phyloP scores from a whole-genome alignment of 2,113 vertebrate species.

The Poeciliopsis occidentalis region DNA sequence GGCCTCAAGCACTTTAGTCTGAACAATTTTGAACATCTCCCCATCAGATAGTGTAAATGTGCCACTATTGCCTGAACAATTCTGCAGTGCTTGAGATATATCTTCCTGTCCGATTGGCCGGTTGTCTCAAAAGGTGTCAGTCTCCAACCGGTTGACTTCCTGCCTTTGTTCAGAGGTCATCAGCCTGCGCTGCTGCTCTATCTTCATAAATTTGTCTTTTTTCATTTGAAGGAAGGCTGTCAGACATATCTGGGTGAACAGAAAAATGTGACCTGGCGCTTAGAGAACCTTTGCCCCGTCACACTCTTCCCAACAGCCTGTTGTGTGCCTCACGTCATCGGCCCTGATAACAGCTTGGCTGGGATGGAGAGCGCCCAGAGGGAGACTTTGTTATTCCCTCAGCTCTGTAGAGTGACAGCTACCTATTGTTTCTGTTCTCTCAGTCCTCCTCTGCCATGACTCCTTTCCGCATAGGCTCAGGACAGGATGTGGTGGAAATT shows the following conservation, averaged over 20 bases:
- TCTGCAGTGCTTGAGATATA: not conserved
- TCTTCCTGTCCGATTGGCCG: slow-evolving; percentile 23
- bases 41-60: too few relatives aligned
- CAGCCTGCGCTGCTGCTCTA: slow-evolving; percentile 58
- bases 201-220: slow-evolving; percentile 70
- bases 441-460: slow-evolving; percentile 63
- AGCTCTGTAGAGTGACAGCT: slow-evolving; percentile 73
- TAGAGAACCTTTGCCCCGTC: slow-evolving; percentile 70
- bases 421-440: slow-evolving; percentile 76
- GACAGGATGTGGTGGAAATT: slow-evolving; percentile 58
- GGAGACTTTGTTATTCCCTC: slow-evolving; percentile 77
- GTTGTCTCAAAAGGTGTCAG: slow-evolving; percentile 49
- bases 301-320: slow-evolving; percentile 58
- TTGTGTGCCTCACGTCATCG: slow-evolving; percentile 67
- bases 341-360: slow-evolving; percentile 41
- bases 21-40: too few relatives aligned
- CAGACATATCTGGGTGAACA: slow-evolving; percentile 75
- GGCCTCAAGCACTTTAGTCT: too few relatives aligned
- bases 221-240: slow-evolving; percentile 69
- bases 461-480: slow-evolving; percentile 59
- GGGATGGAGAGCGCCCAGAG: slow-evolving; percentile 47
- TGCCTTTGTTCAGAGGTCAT: slow-evolving; percentile 67
- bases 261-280: slow-evolving; percentile 71
- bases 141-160: slow-evolving; percentile 58
- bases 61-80: slow-evolving; percentile 4